A percentile compares a stretch with the other conserved stretches of the same genome.
These are phyloP conservation scores for Erithacus rubecula DNA, from an alignment of 2,797 vertebrate genomes.

Conservation along the genomic window DNA sequence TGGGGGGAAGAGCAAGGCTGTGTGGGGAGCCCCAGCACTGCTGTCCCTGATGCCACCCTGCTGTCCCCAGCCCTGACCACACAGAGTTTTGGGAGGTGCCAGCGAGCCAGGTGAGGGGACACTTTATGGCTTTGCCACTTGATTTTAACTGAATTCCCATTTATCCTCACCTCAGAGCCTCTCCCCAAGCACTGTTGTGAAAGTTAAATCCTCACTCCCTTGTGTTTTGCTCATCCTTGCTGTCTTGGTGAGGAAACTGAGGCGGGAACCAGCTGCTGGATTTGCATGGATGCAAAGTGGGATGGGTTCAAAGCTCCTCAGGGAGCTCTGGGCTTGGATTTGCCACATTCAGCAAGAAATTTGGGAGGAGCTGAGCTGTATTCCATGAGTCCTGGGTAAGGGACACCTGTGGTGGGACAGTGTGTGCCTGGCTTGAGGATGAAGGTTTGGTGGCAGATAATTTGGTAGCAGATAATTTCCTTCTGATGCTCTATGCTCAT, in stretches of 20 bases:
- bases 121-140: not conserved
- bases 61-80: not conserved
- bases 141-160: not conserved
- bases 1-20: not conserved
- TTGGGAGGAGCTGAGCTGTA: not conserved
- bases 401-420: not conserved
- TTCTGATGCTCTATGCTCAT: fast-evolving
- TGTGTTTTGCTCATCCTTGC: not conserved
- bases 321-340: not conserved
- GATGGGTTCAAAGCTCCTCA: not conserved
- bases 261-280: not conserved
- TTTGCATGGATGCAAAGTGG: not conserved
- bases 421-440: not conserved
- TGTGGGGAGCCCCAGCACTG: not conserved
- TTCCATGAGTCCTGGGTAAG: not conserved
- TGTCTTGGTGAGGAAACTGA: not conserved
- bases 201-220: not conserved
- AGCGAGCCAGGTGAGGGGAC: fast-evolving
- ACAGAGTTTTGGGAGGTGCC: fast-evolving
- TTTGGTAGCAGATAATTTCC: not conserved
- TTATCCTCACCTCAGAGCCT: not conserved
- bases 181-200: not conserved
- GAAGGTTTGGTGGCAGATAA: not conserved
- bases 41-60: not conserved
- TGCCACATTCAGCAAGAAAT: not conserved